phyloP scores from a whole-genome alignment of 2,113 vertebrate genomes.

The Mobula birostris region DNA sequence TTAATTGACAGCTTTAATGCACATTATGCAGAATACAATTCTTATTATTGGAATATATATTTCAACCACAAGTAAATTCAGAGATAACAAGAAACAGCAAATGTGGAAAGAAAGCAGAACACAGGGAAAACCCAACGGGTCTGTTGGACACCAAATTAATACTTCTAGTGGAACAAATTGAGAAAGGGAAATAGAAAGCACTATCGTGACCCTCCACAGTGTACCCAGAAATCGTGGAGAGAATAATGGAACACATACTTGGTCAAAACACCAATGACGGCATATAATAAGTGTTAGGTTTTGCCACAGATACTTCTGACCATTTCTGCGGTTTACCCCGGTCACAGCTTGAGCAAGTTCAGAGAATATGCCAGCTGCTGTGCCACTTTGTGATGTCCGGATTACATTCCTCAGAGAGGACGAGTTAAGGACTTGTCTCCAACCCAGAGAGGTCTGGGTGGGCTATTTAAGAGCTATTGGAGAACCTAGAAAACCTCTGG shows the following conservation, averaged over 20 bases:
- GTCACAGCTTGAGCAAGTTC: not conserved
- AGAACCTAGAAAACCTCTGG: not conserved
- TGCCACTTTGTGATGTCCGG: constrained; percentile 47
- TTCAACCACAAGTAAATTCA: not conserved
- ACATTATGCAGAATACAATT: not conserved
- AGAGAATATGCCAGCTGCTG: constrained; percentile 37
- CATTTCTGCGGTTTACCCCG: not conserved
- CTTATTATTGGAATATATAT: not conserved
- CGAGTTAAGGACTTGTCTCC: not conserved
- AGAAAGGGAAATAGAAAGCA: not conserved
- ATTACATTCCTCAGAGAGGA: not conserved
- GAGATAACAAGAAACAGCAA: not conserved
- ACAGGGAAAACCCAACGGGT: constrained; percentile 39
- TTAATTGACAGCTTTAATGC: not conserved
- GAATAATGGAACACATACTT: not conserved
- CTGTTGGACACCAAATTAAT: not conserved
- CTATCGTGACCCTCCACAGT: not conserved
- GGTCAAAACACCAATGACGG: not conserved
- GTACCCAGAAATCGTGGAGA: not conserved
- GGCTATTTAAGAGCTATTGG: not conserved
- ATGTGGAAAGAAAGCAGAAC: not conserved
- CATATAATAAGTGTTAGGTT: too few relatives aligned
- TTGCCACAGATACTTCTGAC: not conserved
- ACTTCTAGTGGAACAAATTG: not conserved
- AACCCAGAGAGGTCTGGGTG: not conserved